Percentiles rank a stretch among this genome's conserved stretches.
Evolutionary conservation across 2,113 vertebrate species (phyloP).

Genomic region (Strix uralensis): DNA sequence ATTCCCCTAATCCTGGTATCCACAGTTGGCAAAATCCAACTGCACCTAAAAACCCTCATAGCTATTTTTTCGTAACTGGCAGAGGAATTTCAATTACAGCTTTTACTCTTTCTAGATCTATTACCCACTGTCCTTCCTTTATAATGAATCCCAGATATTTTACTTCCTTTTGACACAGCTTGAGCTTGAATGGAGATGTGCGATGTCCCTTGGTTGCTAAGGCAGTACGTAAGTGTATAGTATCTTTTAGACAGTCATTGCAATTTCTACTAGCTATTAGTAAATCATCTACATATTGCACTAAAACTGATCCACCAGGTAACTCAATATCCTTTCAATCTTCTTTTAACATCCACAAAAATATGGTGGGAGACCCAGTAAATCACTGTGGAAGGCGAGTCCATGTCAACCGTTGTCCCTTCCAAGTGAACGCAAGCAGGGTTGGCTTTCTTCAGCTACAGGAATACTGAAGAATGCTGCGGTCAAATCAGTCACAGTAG

Average conservation of each 20-base stretch:
- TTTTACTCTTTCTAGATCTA: neutral
- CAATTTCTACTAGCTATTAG: neutral
- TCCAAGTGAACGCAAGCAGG: neutral
- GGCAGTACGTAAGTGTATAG: neutral
- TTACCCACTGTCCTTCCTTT: neutral
- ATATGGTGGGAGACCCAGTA: neutral
- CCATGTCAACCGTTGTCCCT: neutral
- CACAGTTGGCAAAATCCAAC: accelerated
- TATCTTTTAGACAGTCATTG: neutral
- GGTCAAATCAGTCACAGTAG: neutral
- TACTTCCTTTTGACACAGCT: neutral
- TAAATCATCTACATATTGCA: neutral
- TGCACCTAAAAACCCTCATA: neutral
- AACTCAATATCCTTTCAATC: neutral
- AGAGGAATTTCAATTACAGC: neutral
- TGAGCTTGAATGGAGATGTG: neutral
- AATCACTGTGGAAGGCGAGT: neutral
- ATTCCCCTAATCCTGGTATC: neutral
- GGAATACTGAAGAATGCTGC: neutral
- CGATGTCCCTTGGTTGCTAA: neutral
- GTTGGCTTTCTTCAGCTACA: neutral
- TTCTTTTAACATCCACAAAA: neutral
- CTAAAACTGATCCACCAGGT: neutral
- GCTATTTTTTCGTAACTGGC: neutral
- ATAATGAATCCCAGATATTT: neutral